phyloP scores from a whole-genome alignment of 2,888 invertebrate genomes.

The Ochlodes sylvanus region DNA sequence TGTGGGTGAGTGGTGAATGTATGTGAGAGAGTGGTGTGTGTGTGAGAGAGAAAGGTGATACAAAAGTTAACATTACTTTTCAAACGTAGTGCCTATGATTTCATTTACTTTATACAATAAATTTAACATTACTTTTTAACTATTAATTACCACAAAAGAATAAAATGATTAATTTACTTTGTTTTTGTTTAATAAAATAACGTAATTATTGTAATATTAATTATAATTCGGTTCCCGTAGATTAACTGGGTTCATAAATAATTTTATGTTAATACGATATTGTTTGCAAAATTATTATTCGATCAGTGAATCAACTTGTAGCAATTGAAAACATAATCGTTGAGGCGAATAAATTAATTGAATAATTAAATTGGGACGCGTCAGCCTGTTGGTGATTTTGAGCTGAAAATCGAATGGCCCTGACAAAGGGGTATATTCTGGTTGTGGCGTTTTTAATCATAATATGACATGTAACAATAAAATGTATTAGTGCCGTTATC shows the following conservation, averaged over 20 bases:
- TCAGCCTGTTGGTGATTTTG: constrained; percentile 39
- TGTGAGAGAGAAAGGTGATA: no score
- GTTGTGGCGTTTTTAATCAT: neutral
- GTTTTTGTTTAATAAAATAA: no score
- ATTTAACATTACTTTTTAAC: no score
- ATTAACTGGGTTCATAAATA: neutral
- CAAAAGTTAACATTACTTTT: no score
- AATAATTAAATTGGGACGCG: constrained; percentile 48
- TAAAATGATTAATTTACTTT: no score
- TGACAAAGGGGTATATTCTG: constrained; percentile 35
- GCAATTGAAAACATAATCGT: constrained; percentile 49
- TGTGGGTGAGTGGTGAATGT: constrained; percentile 12
- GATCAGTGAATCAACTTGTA: constrained; percentile 40
- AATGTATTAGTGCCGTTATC: neutral
- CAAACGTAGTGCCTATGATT: no score
- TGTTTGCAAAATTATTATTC: constrained; percentile 27
- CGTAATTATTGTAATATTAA: no score
- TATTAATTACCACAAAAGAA: no score
- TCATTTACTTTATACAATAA: no score
- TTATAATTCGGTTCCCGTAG: neutral
- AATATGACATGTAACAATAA: neutral
- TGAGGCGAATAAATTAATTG: constrained; percentile 45
- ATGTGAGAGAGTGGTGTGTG: no score
- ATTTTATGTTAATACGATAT: constrained; percentile 1
- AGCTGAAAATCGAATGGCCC: constrained; percentile 43